A percentile compares a stretch with the other conserved stretches of the same genome.
These are phyloP conservation scores for Enoplosus armatus DNA, from an alignment of 2,797 vertebrate species.

Conservation along the genomic window DNA sequence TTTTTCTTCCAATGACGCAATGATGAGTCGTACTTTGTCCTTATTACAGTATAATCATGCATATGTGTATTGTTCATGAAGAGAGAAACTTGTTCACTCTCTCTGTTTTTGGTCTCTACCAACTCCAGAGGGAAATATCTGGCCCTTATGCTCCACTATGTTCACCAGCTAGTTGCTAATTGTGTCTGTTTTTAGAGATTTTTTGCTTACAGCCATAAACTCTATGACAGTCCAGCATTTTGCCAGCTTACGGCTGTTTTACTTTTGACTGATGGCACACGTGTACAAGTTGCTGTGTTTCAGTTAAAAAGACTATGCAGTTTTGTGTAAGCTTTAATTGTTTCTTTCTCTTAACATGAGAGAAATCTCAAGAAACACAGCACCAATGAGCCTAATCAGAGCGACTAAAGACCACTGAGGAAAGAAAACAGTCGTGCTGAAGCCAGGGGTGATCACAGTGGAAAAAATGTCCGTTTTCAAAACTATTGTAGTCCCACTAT, in stretches of 20 bases:
- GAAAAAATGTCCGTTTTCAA: slow-evolving; percentile 41
- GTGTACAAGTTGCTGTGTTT: not conserved
- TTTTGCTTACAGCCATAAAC: no score
- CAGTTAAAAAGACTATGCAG: not conserved
- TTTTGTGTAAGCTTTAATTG: slow-evolving; percentile 28
- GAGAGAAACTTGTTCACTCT: not conserved
- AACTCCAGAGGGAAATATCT: not conserved
- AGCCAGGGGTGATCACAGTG: slow-evolving; percentile 25
- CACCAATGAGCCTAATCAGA: slow-evolving; percentile 12
- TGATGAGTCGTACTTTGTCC: not conserved
- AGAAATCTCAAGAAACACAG: slow-evolving; percentile 23
- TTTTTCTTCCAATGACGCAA: not conserved
- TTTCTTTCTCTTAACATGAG: slow-evolving; percentile 26
- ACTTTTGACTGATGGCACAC: not conserved
- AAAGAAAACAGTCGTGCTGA: slow-evolving; percentile 20
- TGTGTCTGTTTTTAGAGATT: not conserved
- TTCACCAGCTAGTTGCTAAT: not conserved
- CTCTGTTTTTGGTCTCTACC: not conserved
- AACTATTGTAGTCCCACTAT: slow-evolving; percentile 42
- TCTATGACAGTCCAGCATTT: no score
- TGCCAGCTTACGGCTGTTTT: not conserved
- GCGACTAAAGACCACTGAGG: slow-evolving; percentile 15
- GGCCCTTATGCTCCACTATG: not conserved
- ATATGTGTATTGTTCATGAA: not conserved
- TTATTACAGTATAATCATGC: not conserved